Conservation (phyloP, 2,113 vertebrate species). For the Limanda limanda region DNA sequence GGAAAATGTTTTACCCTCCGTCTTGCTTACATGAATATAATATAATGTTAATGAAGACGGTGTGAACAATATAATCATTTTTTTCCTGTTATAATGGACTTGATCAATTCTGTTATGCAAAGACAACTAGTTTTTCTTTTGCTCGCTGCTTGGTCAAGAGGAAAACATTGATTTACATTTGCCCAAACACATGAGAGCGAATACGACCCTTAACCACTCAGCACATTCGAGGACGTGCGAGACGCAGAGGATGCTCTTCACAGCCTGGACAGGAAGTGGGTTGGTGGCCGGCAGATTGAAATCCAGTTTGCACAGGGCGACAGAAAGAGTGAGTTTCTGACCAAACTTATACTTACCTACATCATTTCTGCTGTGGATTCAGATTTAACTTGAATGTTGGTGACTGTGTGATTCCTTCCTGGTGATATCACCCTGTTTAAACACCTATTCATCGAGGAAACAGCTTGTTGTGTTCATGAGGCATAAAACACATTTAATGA, state of each 20-base stretch:
- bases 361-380: not conserved
- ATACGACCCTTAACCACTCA: conserved; percentile 90
- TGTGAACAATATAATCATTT: not conserved
- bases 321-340: conserved; percentile 90
- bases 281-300: conserved; percentile 97
- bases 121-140: too few species aligned
- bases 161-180: conserved; percentile 17
- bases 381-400: too few species aligned
- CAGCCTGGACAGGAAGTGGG: conserved; percentile 98
- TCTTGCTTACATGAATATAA: not conserved
- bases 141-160: not conserved
- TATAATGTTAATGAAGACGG: not conserved
- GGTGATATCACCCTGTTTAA: too few species aligned
- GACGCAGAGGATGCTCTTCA: conserved; percentile 98
- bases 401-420: too few species aligned
- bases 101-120: not conserved
- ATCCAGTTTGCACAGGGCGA: conserved; percentile 99
- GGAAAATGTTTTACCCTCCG: conserved; percentile 3
- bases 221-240: conserved; percentile 98
- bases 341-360: not conserved
- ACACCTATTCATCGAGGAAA: too few species aligned
- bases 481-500: too few species aligned
- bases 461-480: too few species aligned
- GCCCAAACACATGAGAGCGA: conserved; percentile 15
- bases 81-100: too few species aligned